Conservation (phyloP, 1,140 invertebrate genomes). For the Drosophila sproati region DNA sequence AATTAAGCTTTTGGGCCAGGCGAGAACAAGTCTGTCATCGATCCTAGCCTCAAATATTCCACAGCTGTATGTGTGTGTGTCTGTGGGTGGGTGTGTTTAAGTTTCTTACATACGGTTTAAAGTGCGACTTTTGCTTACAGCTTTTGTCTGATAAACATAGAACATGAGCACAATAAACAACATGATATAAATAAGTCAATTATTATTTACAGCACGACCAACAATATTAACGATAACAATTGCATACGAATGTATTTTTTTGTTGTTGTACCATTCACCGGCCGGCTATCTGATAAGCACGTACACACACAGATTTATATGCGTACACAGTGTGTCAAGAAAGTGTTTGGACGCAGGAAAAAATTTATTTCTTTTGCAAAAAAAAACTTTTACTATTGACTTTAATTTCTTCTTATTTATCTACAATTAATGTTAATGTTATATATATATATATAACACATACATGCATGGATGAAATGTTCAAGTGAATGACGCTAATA, state of each 20-base stretch:
- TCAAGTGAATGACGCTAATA: slow-evolving; percentile 38
- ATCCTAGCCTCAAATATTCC: slow-evolving; percentile 21
- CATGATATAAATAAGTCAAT: slow-evolving; percentile 31
- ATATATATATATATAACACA: background rate
- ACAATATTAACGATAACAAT: slow-evolving; percentile 43
- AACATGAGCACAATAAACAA: slow-evolving; percentile 35
- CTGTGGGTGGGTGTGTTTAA: background rate
- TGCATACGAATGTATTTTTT: slow-evolving; percentile 6
- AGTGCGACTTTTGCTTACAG: slow-evolving; percentile 18
- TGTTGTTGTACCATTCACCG: slow-evolving; percentile 54
- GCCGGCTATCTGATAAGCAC: slow-evolving; percentile 74
- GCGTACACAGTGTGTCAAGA: too few species aligned
- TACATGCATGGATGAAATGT: slow-evolving; percentile 7
- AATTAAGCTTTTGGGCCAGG: slow-evolving; percentile 11
- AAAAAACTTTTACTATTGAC: too few species aligned
- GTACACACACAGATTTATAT: slow-evolving; percentile 3
- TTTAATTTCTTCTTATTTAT: too few species aligned
- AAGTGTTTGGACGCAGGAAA: background rate
- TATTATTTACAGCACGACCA: slow-evolving; percentile 58
- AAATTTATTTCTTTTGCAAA: too few species aligned
- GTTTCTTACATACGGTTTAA: slow-evolving; percentile 6
- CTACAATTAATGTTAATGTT: too few species aligned
- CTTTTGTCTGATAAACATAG: background rate
- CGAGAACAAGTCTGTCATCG: slow-evolving; percentile 24
- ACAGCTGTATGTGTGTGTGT: background rate